Evolutionary conservation across 53 echinoderm and acorn worm species (phyloP), one percentile per base, ranked within the genome.

Genomic region (Mesocentrotus franciscanus): DNA sequence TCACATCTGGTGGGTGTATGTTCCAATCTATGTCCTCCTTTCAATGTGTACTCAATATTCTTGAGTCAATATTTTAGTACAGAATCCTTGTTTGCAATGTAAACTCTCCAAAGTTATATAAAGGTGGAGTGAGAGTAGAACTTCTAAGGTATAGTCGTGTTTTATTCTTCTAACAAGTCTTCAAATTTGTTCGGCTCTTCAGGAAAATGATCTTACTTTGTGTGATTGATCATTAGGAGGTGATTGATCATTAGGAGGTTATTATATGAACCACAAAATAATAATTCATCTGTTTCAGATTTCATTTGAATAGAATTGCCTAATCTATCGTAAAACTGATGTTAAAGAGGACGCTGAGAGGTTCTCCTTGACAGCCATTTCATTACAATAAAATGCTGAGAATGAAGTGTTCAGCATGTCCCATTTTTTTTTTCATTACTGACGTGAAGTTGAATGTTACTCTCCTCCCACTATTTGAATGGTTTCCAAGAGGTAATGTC

Each of bases 61-160:
- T 58, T 87, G 87, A 87, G 87, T 87, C 87, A 87, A 87, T 87
- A 87, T 87, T 87, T 87, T 87, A 87, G 87, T 87, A 56, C 57
- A 87, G 57, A 87, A 59, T 87, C 87, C 56, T 58, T 87, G 87
- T 87, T 87, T 87, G 58, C 56, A n/a, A 4, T 56, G 87, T 87
- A 57, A 87, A 58, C 87, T 87, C 15, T 58, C 13, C 12, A 12
- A 58, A n/a, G 58, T 87, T n/a, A 57, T 87, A 64, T 30, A 9
- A 10, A 39, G 58, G 12, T n/a, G n/a, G 56, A 14, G 27, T 87
- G 29, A 58, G 36, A 18, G 29, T 87, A 24, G 49, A 49, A 49
- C 49, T 49, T 6, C 49, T 49, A 49, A 49, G 16, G 8, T 39
- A 81, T 42, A 56, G 27, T 15, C 55, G 10, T 57, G 87, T 87